A percentile compares a stretch with the other conserved stretches of the same genome.
Conservation (phyloP, 2,888 invertebrate genomes). For the Nomada goodeniana region DNA sequence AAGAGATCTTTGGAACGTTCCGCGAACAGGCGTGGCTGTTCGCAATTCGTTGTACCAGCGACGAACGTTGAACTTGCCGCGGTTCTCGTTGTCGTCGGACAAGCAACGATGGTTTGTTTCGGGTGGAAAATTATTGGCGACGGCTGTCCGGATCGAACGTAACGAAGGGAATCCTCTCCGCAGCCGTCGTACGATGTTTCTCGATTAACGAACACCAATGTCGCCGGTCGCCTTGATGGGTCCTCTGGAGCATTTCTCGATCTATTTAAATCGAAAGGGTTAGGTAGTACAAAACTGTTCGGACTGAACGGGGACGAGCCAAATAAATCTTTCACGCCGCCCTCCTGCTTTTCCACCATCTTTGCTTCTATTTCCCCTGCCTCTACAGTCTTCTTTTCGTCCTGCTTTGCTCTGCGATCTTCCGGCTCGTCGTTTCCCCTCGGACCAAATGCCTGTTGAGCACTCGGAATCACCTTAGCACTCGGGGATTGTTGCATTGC, state of each 20-base stretch:
- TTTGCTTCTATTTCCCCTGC: neutral
- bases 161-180: constrained; percentile 11
- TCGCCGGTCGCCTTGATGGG: no score
- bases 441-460: neutral
- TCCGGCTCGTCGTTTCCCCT: no score
- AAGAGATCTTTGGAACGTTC: constrained; percentile 79
- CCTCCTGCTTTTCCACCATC: neutral
- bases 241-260: neutral
- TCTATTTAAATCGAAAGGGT: constrained; percentile 77
- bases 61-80: constrained; percentile 75
- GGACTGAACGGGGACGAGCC: constrained; percentile 83
- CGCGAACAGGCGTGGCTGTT: constrained; percentile 53
- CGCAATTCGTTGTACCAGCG: constrained; percentile 76
- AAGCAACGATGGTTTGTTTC: neutral
- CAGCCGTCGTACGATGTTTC: constrained; percentile 35
- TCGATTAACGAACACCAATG: constrained; percentile 19
- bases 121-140: neutral
- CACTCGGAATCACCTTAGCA: neutral
- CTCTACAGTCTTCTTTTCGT: neutral
- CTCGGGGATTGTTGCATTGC: neutral
- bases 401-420: neutral
- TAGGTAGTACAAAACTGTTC: constrained; percentile 72
- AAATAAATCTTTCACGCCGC: constrained; percentile 80
- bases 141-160: neutral
- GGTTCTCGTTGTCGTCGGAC: constrained; percentile 13